Conservation (phyloP, 2,113 vertebrate species). For the Pterocles gutturalis region DNA sequence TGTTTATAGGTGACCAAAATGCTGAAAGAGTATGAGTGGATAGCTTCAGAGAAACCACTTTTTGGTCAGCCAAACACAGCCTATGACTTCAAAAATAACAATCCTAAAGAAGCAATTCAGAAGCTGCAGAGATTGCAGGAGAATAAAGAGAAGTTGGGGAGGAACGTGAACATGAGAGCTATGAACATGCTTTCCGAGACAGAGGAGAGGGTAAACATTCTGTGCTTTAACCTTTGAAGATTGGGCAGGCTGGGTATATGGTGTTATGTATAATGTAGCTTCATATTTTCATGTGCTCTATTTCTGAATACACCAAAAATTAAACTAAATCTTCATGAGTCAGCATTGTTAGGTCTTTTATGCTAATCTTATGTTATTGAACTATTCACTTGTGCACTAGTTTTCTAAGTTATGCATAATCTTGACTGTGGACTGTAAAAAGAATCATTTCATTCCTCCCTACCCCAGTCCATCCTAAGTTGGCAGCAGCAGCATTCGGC, state of each 20-base stretch:
- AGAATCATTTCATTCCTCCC: background rate
- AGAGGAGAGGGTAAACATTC: constrained; percentile 86
- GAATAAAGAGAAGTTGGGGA: constrained; percentile 83
- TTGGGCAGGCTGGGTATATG: background rate
- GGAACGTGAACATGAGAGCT: constrained; percentile 88
- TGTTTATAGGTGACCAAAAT: constrained; percentile 85
- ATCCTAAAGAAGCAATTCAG: constrained; percentile 84
- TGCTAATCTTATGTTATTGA: background rate
- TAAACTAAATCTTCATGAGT: background rate
- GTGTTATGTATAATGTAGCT: background rate
- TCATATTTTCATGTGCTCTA: background rate
- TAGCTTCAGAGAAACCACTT: constrained; percentile 86
- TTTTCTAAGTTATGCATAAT: background rate
- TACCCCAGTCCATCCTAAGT: background rate
- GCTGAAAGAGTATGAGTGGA: constrained; percentile 94
- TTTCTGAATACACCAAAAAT: background rate
- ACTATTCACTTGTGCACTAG: background rate
- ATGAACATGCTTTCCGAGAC: constrained; percentile 90
- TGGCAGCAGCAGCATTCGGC: background rate
- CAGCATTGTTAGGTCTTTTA: background rate
- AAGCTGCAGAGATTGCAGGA: constrained; percentile 88
- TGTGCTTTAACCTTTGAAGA: background rate
- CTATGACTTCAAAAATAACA: constrained; percentile 90
- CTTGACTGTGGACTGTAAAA: background rate
- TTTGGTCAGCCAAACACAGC: constrained; percentile 90